Base-by-base conservation (phyloP, 2,797 vertebrate genomes). In the Pangasius macronema region DNA sequence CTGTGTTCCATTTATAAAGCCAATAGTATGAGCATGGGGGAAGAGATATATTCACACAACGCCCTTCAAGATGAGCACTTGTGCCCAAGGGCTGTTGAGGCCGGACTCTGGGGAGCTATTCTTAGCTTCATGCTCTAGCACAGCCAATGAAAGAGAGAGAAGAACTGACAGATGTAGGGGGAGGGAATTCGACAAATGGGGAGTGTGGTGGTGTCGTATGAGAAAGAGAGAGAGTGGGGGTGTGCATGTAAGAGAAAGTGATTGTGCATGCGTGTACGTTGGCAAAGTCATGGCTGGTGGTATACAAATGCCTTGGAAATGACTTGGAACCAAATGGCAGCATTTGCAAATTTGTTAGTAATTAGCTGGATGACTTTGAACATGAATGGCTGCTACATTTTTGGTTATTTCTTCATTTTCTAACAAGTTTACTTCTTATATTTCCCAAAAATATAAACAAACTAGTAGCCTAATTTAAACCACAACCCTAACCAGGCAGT, bases 11-110 rank as follows among this genome's bases (percentile, higher is more conserved):
- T 95, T 95, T 95, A 92, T 94, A 94, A 87, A 53, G 70, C 61
- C 88, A 46, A 55, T 73, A 92, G 91, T 92, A 92, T 86, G 89
- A 88, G 85, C 83, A 91, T 89, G 87, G 82, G 85, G 61, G 55
- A 61, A 88, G 73, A 87, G 88, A 20, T 73, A 33, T 83, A 92
- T 91, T 95, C 93, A 91, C 91, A 89, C 90, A 87, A 91, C 91
- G 93, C 93, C 94, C 95, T 95, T 95, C 93, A 95, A 93, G 93
- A 94, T 91, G 89, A 93, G 89, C 90, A 68, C 91, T 84, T 82
- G 85, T 82, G 87, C 90, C 92, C n/a, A 9, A 85, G 92, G 93
- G 88, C 88, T 85, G 90, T 89, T 39, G 83, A 92, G 92, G 89
- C 92, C 90, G 89, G 87, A 94, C 93, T 92, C 90, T 84, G 88